Base-by-base conservation (phyloP, 2,888 invertebrate species). In the Spodoptera picta region DNA sequence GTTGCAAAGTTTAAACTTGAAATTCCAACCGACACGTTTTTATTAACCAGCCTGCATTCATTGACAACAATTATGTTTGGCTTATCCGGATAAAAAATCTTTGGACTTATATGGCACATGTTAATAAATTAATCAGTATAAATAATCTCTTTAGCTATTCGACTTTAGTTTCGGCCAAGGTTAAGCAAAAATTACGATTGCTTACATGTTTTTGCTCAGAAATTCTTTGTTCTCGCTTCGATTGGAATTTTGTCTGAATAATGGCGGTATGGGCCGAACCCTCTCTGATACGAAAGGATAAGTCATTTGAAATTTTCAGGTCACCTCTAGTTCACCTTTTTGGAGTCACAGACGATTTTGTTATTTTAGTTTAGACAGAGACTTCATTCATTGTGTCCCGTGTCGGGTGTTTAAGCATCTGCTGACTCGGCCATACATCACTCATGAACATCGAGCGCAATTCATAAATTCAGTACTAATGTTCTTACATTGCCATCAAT, bases 391-490 rank as follows among this genome's bases (percentile, higher is more conserved):
- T 44, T 48, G 42, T 23, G 14, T 12, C 11, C 44, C 42, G n/a
- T 50, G 36, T 46, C 2, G 36, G 1, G 31, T 44, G 47, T 70
- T 48, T 43, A 46, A 58, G 48, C 48, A 62, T 62, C 23, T 69
- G 75, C 23, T 59, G 59, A 50, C 27, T 41, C 4, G 4, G 46
- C 27, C 70, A 58, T 74, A 63, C 58, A 64, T 65, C 75, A 77
- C 65, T 58, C n/a, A 56, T 31, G 42, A 62, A 44, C 55, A 57
- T 62, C 59, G 67, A 69, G 65, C 77, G 72, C 76, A 82, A 78
- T 81, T 81, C 85, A 88, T 90, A 90, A 90, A 90, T 90, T 89
- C 85, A 80, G 86, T 75, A 80, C 83, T 85, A 86, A 87, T 88
- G 87, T 85, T 83, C 81, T 83, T 84, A 81, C 75, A 82, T 84